Evolutionary conservation across 2,113 vertebrate species (phyloP).

Genomic region (Brachyistius frenatus): DNA sequence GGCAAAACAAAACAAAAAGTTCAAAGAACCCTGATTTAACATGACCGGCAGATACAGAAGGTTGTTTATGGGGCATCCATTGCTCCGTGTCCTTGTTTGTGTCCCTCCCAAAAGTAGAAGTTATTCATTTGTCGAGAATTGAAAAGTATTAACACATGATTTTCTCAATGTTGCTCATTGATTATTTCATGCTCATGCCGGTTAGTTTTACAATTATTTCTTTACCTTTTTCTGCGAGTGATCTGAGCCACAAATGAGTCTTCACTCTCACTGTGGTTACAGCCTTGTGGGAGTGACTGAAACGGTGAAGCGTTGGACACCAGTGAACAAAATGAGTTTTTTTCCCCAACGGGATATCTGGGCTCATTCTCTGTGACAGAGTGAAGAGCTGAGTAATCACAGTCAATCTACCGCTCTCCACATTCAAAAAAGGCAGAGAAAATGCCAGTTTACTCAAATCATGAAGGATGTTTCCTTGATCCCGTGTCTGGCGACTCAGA

Average conservation of each 20-base stretch:
- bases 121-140: no score
- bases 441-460: background rate
- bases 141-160: no score
- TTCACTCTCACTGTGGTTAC: background rate
- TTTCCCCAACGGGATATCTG: conserved; percentile 3
- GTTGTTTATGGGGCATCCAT: no score
- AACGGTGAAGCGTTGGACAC: conserved; percentile 12
- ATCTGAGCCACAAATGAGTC: background rate
- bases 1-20: no score
- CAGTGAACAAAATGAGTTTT: conserved; percentile 10
- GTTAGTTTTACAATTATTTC: no score
- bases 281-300: background rate
- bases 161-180: no score
- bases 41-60: no score
- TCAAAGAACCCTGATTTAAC: no score
- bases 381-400: conserved; percentile 3
- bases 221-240: background rate
- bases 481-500: background rate
- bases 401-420: conserved; percentile 1
- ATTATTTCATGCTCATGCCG: no score
- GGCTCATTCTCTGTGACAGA: conserved; percentile 25
- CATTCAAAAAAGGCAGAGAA: background rate
- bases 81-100: no score
- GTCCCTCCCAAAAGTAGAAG: no score
- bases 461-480: conserved; percentile 14